Percentiles rank a stretch among this genome's conserved stretches.
Evolutionary conservation across 2,888 invertebrate species (phyloP).

Genomic region (Parapristionchus giblindavisi): DNA sequence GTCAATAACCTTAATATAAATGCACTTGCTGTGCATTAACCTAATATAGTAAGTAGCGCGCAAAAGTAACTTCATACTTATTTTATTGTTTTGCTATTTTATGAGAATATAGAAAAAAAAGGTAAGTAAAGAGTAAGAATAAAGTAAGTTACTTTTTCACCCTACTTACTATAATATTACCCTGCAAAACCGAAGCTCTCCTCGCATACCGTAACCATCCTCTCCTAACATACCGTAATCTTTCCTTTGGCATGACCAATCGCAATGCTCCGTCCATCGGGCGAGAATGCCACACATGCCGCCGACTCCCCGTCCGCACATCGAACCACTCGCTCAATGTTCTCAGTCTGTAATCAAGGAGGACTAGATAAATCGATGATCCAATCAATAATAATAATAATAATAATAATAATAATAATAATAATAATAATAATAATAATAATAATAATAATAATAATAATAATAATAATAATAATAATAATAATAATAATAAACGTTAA

Average conservation of each 20-base stretch:
- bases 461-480: too few relatives aligned
- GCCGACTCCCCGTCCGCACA: conserved; percentile 49
- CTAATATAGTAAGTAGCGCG: too few relatives aligned
- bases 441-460: too few relatives aligned
- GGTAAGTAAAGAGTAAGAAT: neutral
- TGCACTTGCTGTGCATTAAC: too few relatives aligned
- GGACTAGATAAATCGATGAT: too few relatives aligned
- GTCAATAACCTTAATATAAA: too few relatives aligned
- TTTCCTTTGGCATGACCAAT: conserved; percentile 53
- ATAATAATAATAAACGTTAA: too few relatives aligned
- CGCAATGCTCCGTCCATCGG: conserved; percentile 47
- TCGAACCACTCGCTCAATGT: conserved; percentile 52
- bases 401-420: too few relatives aligned
- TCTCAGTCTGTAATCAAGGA: conserved; percentile 21
- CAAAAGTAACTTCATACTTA: too few relatives aligned
- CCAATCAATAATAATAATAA: too few relatives aligned
- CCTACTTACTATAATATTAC: neutral
- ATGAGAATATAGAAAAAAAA: neutral
- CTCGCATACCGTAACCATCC: neutral
- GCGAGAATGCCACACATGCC: conserved; percentile 51
- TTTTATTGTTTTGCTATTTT: too few relatives aligned
- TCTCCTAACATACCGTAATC: conserved; percentile 44
- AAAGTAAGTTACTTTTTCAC: neutral
- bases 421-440: too few relatives aligned
- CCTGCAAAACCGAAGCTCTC: neutral